Conservation (phyloP, 2,797 vertebrate genomes). For the Myripristis jacobus region DNA sequence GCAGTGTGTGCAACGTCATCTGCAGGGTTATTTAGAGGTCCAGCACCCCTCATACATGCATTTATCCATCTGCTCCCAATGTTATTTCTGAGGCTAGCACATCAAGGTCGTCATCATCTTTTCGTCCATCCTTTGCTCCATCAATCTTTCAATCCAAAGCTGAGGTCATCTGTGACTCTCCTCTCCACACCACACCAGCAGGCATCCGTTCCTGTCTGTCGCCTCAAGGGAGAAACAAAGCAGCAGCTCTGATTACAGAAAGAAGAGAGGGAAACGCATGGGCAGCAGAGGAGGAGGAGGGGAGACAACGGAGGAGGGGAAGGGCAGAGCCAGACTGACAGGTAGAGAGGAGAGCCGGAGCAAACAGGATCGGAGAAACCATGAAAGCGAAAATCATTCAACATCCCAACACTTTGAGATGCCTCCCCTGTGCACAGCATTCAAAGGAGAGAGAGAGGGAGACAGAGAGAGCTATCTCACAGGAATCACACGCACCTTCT, state of each 20-base stretch:
- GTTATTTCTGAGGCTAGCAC: neutral
- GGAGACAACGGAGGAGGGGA: neutral
- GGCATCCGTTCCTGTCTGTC: neutral
- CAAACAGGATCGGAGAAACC: conserved; percentile 8
- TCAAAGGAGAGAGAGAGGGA: conserved; percentile 24
- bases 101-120: conserved; percentile 1
- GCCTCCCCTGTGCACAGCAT: conserved; percentile 30
- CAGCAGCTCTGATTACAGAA: neutral
- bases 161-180: conserved; percentile 12
- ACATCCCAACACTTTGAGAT: conserved; percentile 33
- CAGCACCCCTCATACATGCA: neutral
- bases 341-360: conserved; percentile 13
- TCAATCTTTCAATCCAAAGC: neutral
- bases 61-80: neutral
- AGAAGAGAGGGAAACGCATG: conserved; percentile 17
- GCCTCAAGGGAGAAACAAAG: conserved; percentile 22
- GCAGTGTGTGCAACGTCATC: too few species aligned
- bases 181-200: neutral
- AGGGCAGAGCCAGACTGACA: conserved; percentile 1
- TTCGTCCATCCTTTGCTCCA: neutral
- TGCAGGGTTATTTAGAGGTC: too few species aligned
- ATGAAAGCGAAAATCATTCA: conserved; percentile 36
- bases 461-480: conserved; percentile 33
- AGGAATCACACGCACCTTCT: conserved; percentile 36
- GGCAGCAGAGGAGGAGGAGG: conserved; percentile 12